A percentile compares a stretch with the other conserved stretches of the same genome.
These are phyloP conservation scores for Pachymerium ferrugineum DNA, from an alignment of 2,888 invertebrate species.

Conservation along the genomic window DNA sequence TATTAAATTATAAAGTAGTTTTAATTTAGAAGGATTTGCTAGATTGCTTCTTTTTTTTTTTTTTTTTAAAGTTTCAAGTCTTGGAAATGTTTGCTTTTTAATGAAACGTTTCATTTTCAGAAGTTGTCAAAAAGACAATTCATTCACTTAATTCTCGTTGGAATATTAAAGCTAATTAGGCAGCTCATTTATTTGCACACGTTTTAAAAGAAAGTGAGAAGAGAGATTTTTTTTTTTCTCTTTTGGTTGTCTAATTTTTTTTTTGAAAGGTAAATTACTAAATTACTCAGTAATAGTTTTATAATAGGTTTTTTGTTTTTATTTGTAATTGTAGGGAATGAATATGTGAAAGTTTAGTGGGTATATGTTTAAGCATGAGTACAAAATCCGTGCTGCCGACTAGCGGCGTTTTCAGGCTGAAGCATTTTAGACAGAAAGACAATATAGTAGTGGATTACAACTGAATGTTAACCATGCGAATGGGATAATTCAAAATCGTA, in stretches of 20 bases:
- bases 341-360: no score
- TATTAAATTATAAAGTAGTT: no score
- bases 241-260: neutral
- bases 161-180: slow-evolving; percentile 7
- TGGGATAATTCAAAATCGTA: no score
- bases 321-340: no score
- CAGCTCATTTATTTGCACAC: slow-evolving; percentile 5
- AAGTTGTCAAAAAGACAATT: slow-evolving; percentile 5
- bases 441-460: no score
- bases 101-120: slow-evolving; percentile 6
- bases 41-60: neutral
- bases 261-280: neutral
- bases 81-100: slow-evolving; percentile 5
- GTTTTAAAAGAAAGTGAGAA: neutral
- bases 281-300: neutral
- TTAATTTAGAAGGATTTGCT: neutral
- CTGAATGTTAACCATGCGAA: no score
- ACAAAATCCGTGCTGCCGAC: no score
- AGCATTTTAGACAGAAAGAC: no score
- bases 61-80: neutral
- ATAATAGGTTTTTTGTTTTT: neutral
- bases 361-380: no score
- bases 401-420: no score
- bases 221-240: neutral
- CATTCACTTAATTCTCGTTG: slow-evolving; percentile 4